phyloP scores from a whole-genome alignment of 2,888 invertebrate genomes.

The Hypercompe scribonia region DNA sequence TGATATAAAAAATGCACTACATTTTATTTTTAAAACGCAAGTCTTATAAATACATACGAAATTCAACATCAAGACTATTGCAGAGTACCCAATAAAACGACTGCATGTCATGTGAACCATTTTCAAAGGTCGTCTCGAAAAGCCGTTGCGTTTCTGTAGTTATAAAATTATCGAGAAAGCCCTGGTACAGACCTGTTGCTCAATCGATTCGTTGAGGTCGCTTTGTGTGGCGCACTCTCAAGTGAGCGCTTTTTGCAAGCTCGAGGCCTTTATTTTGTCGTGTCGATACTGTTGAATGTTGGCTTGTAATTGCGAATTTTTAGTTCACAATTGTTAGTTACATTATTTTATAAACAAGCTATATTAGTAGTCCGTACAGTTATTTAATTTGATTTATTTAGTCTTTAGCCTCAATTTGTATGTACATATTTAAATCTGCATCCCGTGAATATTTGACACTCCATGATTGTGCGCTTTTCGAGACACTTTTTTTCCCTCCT shows the following conservation, averaged over 20 bases:
- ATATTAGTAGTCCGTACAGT: neutral
- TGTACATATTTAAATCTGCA: no score
- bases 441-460: no score
- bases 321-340: neutral
- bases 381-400: no score
- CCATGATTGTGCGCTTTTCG: no score
- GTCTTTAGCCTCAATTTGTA: no score
- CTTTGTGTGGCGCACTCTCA: slow-evolving; percentile 66
- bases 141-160: slow-evolving; percentile 38
- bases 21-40: no score
- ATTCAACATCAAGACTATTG: neutral
- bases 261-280: slow-evolving; percentile 46
- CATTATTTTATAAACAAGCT: neutral
- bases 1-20: no score
- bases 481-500: no score
- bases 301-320: slow-evolving; percentile 11
- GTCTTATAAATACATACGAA: neutral
- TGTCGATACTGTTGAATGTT: slow-evolving; percentile 30
- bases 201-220: slow-evolving; percentile 70
- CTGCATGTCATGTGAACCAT: slow-evolving; percentile 18
- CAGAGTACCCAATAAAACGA: neutral
- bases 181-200: slow-evolving; percentile 73
- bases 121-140: slow-evolving; percentile 42
- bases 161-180: slow-evolving; percentile 48
- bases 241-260: slow-evolving; percentile 52